Base-by-base conservation (phyloP, 1,140 invertebrate genomes). In the Rhynchophorus ferrugineus region DNA sequence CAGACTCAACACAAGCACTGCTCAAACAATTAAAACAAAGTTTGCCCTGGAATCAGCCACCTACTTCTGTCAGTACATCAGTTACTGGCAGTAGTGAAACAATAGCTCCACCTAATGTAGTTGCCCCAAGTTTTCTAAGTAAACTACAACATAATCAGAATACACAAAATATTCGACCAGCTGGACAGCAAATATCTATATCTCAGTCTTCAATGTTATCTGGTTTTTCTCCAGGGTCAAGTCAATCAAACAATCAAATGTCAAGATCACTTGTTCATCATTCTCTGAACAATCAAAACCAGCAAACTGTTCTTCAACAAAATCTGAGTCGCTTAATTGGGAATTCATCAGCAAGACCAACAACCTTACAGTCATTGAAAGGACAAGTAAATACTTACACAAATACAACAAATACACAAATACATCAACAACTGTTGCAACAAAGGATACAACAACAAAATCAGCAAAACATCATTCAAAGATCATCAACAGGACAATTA, bases 21-120 rank as follows among this genome's bases (percentile, higher is more conserved):
- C 65, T 87, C 34, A 83, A 86, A 58, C 82, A 86, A 66, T 65
- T 88, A 9, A 87, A 86, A 58, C 83, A 85, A 67, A 74, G 84
- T 14, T 84, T 87, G 82, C 83, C 84, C 18, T 86, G 84, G 84
- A 85, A 84, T 70, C 82, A 85, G 63, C 76, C 18, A 74, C 71
- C 22, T 29, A 48, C 70, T 74, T 24, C 64, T 13, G 71, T 3
- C 55, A 60, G 37, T 22, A 18, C 39, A 6, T 65, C 73, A 44
- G 29, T 29, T 33, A 67, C 67, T 50, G 69, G 67, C 8, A 50
- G 39, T 21, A 54, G 54, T 44, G 54, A 69, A 65, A 35, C 73
- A 67, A 54, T 71, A 65, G 29, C 68, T 63, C 55, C 75, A 66
- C 63, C 75, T 62, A 69, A 65, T 71, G 47, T 66, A 9, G 61